Base-by-base conservation (phyloP, 2,797 vertebrate genomes). In the Eurystomus glaucurus region DNA sequence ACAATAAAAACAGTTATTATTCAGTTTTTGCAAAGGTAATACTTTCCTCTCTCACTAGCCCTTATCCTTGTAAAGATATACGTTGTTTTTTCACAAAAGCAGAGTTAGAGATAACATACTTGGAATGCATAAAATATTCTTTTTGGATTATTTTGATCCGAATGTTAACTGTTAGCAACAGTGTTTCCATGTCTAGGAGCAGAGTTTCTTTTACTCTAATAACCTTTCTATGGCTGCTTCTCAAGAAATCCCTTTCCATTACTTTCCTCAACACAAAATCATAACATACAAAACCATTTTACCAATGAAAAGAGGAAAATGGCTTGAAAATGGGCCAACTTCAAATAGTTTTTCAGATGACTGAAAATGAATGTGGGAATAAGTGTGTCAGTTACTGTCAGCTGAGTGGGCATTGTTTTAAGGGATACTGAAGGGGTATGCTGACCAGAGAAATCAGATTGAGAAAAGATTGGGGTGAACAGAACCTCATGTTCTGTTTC, bases 371-470 rank as follows among this genome's bases (percentile, higher is more conserved):
- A 68, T 75, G 75, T 94, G 81, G 50, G 86, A 92, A 96, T 85
- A 70, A 74, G 68, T 85, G 54, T 3, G 1, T 88, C 48, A 69
- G 84, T 88, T 95, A 25, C 46, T 91, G 77, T 92, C 86, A 92
- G 68, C 88, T 75, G 82, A 91, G 72, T 21, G 79, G 75, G 54
- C 90, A 88, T 91, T 91, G 90, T 94, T 95, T 93, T 88, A 80
- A 54, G 65, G 68, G 85, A 51, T 75, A 61, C 57, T 5, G 5
- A 92, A 88, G 52, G 0, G 1, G 45, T 88, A 88, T 77, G 65
- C 90, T 96, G 90, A 95, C 81, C 78, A 95, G 69, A 96, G 71
- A 89, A 94, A 92, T 83, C 64, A 71, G 69, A 83, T 85, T 94
- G 89, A 77, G 72, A 83, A 91, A 91, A 89, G 52, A 13, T 79